These are phyloP conservation scores for Progne subis DNA, from an alignment of 2,113 vertebrate species.

Conservation along the genomic window DNA sequence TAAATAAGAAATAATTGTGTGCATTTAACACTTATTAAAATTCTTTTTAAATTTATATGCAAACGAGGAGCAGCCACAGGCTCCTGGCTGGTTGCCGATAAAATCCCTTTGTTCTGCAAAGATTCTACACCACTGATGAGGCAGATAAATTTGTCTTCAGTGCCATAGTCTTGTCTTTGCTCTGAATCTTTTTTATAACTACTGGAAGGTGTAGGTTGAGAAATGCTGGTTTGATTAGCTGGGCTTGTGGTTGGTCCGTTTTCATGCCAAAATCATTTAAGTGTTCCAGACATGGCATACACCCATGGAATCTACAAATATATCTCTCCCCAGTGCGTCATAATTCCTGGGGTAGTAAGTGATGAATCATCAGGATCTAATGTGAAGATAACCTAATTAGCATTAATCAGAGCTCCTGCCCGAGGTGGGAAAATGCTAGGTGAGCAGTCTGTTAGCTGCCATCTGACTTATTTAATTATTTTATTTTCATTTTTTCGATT, in stretches of 20 bases:
- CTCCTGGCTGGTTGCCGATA: constrained; percentile 64
- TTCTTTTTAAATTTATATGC: constrained; percentile 69
- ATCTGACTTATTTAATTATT: constrained; percentile 38
- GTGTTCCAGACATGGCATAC: constrained; percentile 67
- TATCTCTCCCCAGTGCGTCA: constrained; percentile 64
- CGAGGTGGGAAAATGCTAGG: constrained; percentile 62
- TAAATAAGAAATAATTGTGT: constrained; percentile 63
- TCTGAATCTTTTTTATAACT: constrained; percentile 52
- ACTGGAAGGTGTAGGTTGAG: constrained; percentile 68
- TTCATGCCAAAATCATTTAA: constrained; percentile 66
- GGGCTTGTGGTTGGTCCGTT: constrained; percentile 66
- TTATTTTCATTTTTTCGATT: constrained; percentile 36
- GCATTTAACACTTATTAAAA: constrained; percentile 67
- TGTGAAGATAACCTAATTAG: constrained; percentile 64
- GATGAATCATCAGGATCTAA: constrained; percentile 70
- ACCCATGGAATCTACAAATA: constrained; percentile 68
- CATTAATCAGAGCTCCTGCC: constrained; percentile 68
- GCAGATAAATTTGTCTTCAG: constrained; percentile 68
- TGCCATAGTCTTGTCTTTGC: constrained; percentile 59
- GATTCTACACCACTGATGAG: constrained; percentile 51
- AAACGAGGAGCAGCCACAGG: constrained; percentile 62
- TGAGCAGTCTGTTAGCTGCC: constrained; percentile 59
- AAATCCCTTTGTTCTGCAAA: constrained; percentile 51
- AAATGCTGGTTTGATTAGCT: constrained; percentile 69
- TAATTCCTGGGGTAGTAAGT: constrained; percentile 68